These are phyloP conservation scores for Siphamia tubifer DNA, from an alignment of 2,113 vertebrate species.

Conservation along the genomic window DNA sequence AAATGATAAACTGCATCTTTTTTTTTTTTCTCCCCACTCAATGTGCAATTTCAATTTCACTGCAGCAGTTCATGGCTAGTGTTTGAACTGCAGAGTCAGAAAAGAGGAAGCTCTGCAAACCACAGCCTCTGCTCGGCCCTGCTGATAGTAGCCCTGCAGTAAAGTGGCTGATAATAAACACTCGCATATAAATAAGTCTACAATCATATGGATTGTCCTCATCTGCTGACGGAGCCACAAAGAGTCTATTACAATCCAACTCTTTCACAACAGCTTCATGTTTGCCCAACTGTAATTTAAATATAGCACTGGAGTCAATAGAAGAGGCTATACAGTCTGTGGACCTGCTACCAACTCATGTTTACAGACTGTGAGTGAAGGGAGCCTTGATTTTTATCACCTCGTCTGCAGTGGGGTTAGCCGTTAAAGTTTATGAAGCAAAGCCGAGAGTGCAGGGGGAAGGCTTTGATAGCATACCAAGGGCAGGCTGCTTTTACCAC, in stretches of 20 bases:
- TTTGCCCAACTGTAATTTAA: slow-evolving; percentile 17
- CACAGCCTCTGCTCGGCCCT: neutral
- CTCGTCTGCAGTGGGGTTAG: slow-evolving; percentile 56
- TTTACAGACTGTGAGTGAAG: slow-evolving; percentile 64
- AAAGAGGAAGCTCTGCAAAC: slow-evolving; percentile 32
- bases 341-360: slow-evolving; percentile 52
- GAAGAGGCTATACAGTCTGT: slow-evolving; percentile 13
- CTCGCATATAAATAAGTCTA: neutral
- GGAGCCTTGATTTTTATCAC: slow-evolving; percentile 69
- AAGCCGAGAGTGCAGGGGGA: slow-evolving; percentile 14
- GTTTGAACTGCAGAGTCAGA: neutral
- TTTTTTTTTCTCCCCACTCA: neutral
- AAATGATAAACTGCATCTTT: neutral
- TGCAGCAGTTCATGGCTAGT: slow-evolving; percentile 3
- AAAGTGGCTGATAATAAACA: slow-evolving; percentile 13
- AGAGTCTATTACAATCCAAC: slow-evolving; percentile 3
- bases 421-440: slow-evolving; percentile 71
- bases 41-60: neutral
- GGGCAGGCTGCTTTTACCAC: slow-evolving; percentile 19
- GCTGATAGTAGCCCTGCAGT: slow-evolving; percentile 19
- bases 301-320: neutral
- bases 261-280: neutral
- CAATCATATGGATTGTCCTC: neutral
- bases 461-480: slow-evolving; percentile 20
- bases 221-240: slow-evolving; percentile 5